Conservation (phyloP, 1,140 invertebrate species). For the Cheumatopsyche charites region DNA sequence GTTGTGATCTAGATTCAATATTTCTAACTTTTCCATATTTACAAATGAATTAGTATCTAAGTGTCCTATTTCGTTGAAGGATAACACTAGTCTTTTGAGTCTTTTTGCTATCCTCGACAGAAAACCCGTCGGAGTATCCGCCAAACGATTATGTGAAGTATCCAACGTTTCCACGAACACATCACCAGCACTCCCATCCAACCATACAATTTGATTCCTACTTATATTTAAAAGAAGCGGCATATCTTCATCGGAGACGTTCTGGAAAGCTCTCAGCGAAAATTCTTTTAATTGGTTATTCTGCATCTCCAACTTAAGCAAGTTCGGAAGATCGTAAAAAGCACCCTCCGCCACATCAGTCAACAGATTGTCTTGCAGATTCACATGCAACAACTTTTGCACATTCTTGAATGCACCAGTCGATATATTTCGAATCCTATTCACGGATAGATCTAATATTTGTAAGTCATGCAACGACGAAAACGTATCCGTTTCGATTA, state of each 20-base stretch:
- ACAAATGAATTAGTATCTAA: slow-evolving; percentile 76
- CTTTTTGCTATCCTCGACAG: slow-evolving; percentile 67
- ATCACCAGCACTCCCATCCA: slow-evolving; percentile 62
- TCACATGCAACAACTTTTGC: slow-evolving; percentile 70
- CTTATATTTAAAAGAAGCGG: slow-evolving; percentile 73
- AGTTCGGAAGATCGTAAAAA: slow-evolving; percentile 71
- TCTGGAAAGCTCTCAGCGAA: slow-evolving; percentile 69
- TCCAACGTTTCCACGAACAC: slow-evolving; percentile 72
- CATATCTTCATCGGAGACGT: slow-evolving; percentile 65
- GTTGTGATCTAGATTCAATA: slow-evolving; percentile 77
- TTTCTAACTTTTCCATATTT: slow-evolving; percentile 71
- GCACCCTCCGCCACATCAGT: slow-evolving; percentile 66
- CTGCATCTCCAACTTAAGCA: slow-evolving; percentile 75
- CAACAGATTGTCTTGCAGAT: slow-evolving; percentile 72
- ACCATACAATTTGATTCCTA: slow-evolving; percentile 68
- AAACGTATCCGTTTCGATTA: slow-evolving; percentile 69
- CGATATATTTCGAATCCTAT: slow-evolving; percentile 68
- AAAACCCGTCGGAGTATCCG: slow-evolving; percentile 68
- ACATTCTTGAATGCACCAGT: slow-evolving; percentile 69
- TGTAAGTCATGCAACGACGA: slow-evolving; percentile 67
- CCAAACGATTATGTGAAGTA: slow-evolving; percentile 71
- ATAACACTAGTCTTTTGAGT: slow-evolving; percentile 70
- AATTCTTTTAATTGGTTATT: slow-evolving; percentile 72
- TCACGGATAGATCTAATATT: slow-evolving; percentile 73
- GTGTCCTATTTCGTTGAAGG: slow-evolving; percentile 74